Conservation (phyloP, 64 coral and sea anemone genomes). For the Catalaphyllia jardinei region DNA sequence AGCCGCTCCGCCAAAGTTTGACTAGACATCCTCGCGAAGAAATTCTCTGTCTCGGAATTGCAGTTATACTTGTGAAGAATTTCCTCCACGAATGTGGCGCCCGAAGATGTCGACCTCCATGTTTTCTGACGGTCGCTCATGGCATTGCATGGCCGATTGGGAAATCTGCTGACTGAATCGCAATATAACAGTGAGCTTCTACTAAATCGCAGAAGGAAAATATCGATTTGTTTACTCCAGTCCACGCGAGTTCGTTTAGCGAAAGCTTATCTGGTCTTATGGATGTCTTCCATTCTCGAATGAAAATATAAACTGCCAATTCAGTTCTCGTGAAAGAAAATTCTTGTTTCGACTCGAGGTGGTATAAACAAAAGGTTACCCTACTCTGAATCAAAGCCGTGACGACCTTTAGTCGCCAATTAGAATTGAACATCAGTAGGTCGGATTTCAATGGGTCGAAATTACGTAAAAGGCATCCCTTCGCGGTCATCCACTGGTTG, state of each 20-base stretch:
- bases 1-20: slow-evolving; percentile 47
- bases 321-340: background rate
- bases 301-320: background rate
- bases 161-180: background rate
- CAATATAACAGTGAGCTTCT: background rate
- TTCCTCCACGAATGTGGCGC: slow-evolving; percentile 22
- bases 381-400: background rate
- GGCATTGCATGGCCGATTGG: background rate
- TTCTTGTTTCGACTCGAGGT: background rate
- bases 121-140: slow-evolving; percentile 8
- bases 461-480: background rate
- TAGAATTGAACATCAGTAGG: background rate
- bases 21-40: slow-evolving; percentile 43
- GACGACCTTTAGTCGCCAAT: background rate
- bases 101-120: slow-evolving; percentile 38
- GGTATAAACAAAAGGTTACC: background rate
- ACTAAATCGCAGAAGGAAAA: background rate
- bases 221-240: background rate
- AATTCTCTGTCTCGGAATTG: slow-evolving; percentile 11
- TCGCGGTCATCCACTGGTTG: background rate
- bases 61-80: slow-evolving; percentile 60
- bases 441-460: background rate
- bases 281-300: background rate
- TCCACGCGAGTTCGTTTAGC: slow-evolving; percentile 3
- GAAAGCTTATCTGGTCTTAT: background rate